phyloP scores from a whole-genome alignment of 2,888 invertebrate species.

The Sphaerolaimus hirsutus region DNA sequence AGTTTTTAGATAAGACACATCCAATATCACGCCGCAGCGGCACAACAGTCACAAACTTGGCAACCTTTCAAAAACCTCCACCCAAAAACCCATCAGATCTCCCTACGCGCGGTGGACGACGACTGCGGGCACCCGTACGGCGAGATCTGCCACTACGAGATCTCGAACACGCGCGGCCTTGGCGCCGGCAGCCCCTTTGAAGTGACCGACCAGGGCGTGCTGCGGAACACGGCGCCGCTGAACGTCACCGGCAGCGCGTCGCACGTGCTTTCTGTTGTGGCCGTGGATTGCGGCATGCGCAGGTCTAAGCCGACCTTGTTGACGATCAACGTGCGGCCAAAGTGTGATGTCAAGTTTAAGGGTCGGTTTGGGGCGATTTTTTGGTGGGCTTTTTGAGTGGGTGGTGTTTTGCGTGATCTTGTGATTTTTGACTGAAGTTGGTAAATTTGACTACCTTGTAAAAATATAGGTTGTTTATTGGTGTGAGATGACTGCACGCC shows the following conservation, averaged over 20 bases:
- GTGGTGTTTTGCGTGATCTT: too few relatives aligned
- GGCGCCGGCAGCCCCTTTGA: too few relatives aligned
- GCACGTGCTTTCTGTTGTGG: constrained; percentile 81
- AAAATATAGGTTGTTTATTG: too few relatives aligned
- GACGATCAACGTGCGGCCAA: constrained; percentile 67
- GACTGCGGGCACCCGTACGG: constrained; percentile 85
- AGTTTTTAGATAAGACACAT: too few relatives aligned
- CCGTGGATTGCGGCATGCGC: constrained; percentile 62
- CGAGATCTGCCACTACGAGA: constrained; percentile 89
- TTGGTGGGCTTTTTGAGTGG: too few relatives aligned
- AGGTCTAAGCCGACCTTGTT: constrained; percentile 71
- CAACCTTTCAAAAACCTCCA: neutral
- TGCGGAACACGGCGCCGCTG: constrained; percentile 71
- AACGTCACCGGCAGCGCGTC: constrained; percentile 77
- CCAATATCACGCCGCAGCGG: too few relatives aligned
- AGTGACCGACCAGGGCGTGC: too few relatives aligned
- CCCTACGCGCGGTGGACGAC: constrained; percentile 68
- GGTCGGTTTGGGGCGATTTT: too few relatives aligned
- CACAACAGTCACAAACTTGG: too few relatives aligned
- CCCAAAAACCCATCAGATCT: constrained; percentile 12
- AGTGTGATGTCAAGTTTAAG: constrained; percentile 52
- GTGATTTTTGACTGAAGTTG: too few relatives aligned
- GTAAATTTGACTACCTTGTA: too few relatives aligned
- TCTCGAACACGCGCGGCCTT: constrained; percentile 39
- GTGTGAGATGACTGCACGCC: too few relatives aligned